These are phyloP conservation scores for Leucopternis melanops DNA, from an alignment of 2,113 vertebrate species.

Conservation along the genomic window DNA sequence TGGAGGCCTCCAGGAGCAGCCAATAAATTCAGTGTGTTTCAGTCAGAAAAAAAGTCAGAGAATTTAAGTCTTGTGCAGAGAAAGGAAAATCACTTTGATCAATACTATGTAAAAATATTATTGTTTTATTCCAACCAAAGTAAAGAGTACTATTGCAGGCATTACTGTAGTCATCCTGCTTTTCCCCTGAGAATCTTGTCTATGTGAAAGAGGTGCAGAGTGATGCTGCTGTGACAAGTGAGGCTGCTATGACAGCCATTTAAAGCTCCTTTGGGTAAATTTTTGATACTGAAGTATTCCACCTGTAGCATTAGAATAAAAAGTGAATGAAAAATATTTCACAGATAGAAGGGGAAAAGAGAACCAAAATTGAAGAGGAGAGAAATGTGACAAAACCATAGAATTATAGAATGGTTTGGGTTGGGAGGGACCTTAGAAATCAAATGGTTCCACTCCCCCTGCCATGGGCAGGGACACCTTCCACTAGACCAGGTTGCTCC, in stretches of 20 bases:
- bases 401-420: too few relatives aligned
- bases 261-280: not conserved
- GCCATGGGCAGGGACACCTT: too few relatives aligned
- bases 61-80: not conserved
- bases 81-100: constrained; percentile 39
- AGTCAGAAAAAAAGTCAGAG: not conserved
- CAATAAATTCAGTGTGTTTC: not conserved
- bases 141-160: not conserved
- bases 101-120: constrained; percentile 24
- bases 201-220: not conserved
- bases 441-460: too few relatives aligned
- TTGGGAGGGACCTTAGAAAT: too few relatives aligned
- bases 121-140: not conserved
- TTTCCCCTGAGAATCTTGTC: not conserved
- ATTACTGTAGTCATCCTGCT: not conserved
- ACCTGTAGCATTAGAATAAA: not conserved
- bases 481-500: too few relatives aligned
- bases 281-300: not conserved
- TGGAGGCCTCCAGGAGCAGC: not conserved
- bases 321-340: not conserved
- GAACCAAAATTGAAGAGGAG: not conserved
- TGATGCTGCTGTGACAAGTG: not conserved
- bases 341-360: not conserved
- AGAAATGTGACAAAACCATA: not conserved
- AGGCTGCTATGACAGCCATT: not conserved